A percentile compares a stretch with the other conserved stretches of the same genome.
These are phyloP conservation scores for Athetis lepigone DNA, from an alignment of 2,888 invertebrate genomes.

Conservation along the genomic window DNA sequence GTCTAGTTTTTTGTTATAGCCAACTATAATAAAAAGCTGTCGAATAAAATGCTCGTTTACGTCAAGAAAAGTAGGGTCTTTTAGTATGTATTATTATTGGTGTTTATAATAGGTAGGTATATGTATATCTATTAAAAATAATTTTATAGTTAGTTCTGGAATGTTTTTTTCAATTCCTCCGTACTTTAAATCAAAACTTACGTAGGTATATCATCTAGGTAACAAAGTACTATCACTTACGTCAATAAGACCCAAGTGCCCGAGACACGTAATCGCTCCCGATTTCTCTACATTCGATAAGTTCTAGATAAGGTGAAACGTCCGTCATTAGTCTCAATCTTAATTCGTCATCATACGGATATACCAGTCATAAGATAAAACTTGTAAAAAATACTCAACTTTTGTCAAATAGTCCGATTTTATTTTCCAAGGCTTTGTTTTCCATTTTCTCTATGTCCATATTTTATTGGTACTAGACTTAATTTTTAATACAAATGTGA, in stretches of 20 bases:
- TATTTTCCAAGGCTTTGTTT: neutral
- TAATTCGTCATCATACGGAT: conserved; percentile 15
- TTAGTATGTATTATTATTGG: conserved; percentile 2
- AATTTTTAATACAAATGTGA: too few species aligned
- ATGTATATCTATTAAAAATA: too few species aligned
- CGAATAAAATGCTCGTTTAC: conserved; percentile 48
- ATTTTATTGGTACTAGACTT: too few species aligned
- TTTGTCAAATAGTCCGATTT: neutral
- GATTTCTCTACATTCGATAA: conserved; percentile 33
- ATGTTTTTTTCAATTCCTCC: conserved; percentile 22
- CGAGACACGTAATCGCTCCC: conserved; percentile 5
- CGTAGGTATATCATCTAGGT: neutral
- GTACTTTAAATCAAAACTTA: conserved; percentile 19
- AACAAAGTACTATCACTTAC: conserved; percentile 4
- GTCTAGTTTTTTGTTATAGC: conserved; percentile 48
- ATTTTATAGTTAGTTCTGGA: too few species aligned
- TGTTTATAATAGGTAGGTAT: neutral
- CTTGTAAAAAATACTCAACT: neutral
- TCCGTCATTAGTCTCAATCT: conserved; percentile 22
- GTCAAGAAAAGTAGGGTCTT: conserved; percentile 24
- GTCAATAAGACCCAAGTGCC: conserved; percentile 27
- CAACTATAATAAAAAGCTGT: conserved; percentile 36
- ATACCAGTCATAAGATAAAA: neutral
- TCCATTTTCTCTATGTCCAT: conserved; percentile 1
- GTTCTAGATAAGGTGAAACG: conserved; percentile 4